A percentile compares a stretch with the other conserved stretches of the same genome.
Evolutionary conservation across 2,797 vertebrate genomes (phyloP).

Genomic region (Somateria mollissima): DNA sequence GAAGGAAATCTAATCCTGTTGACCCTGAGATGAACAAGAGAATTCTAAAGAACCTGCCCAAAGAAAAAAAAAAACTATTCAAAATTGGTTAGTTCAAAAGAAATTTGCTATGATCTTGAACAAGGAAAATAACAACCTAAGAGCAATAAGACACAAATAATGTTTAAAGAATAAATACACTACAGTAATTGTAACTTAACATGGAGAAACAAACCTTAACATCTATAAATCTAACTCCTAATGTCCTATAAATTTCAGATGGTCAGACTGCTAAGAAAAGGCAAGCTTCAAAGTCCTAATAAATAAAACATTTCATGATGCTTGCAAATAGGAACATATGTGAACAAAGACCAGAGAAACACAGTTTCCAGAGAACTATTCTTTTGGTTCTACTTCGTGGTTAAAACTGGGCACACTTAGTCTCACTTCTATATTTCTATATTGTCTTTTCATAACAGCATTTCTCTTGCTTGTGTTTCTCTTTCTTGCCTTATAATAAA

Average conservation of each 20-base stretch:
- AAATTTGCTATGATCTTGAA: neutral
- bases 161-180: neutral
- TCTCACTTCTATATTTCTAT: neutral
- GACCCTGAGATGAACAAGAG: neutral
- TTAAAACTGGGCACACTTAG: neutral
- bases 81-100: neutral
- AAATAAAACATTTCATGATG: neutral
- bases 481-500: neutral
- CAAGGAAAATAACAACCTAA: neutral
- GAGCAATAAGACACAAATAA: neutral
- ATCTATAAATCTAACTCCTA: neutral
- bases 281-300: neutral
- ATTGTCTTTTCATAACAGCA: neutral
- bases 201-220: neutral
- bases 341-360: neutral
- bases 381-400: neutral
- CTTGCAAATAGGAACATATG: neutral
- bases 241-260: neutral
- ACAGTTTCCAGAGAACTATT: neutral
- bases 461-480: slow-evolving; percentile 5
- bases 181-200: neutral
- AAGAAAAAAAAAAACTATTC: neutral
- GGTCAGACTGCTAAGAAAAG: neutral
- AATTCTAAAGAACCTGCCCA: neutral
- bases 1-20: neutral